Evolutionary conservation across 2,113 vertebrate species (phyloP), one percentile per base, ranked within the genome.

Genomic region (Brienomyrus longianalis): DNA sequence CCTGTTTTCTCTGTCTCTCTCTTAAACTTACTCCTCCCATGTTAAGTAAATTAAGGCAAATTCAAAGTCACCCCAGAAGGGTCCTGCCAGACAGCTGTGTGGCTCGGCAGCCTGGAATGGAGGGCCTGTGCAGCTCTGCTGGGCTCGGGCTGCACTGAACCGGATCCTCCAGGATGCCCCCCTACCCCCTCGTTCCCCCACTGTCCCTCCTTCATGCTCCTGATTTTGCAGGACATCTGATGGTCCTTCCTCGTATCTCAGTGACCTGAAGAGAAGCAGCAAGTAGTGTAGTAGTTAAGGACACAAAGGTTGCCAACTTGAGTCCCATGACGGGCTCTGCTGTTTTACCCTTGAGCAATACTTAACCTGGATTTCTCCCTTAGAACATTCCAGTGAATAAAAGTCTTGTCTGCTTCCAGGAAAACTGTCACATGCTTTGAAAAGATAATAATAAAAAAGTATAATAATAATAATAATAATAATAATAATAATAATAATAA

Each of bases 201-300:
- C 11, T 19, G 74, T 77, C 74, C 35, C 74, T 77, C 74, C 74
- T 77, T 77, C 74, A 77, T 77, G 74, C 74, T 77, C 74, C 74
- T 77, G 74, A 77, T 77, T 77, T 77, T 77, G 15, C 74, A 77
- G 74, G 74, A 77, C 74, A 77, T 43, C 35, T 77, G 74, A 77
- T 77, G 74, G 35, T 77, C 74, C 74, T 77, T 39, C 35, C 74
- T 77, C 15, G 15, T 43, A 77, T 77, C 35, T 77, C 74, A 43
- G 35, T 77, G 74, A 77, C 74, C 74, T 77, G 35, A 43, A 77
- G 5, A 77, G 74, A 77, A 43, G 74, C 74, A 77, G 74, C 74
- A 43, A 77, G 74, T 77, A 77, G 74, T 77, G 35, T 77, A 43
- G 74, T 77, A 77, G 74, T 77, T 77, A 77, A 77, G 74, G 74